Base-by-base conservation (phyloP, 2,113 vertebrate genomes). In the Phaethon lepturus region DNA sequence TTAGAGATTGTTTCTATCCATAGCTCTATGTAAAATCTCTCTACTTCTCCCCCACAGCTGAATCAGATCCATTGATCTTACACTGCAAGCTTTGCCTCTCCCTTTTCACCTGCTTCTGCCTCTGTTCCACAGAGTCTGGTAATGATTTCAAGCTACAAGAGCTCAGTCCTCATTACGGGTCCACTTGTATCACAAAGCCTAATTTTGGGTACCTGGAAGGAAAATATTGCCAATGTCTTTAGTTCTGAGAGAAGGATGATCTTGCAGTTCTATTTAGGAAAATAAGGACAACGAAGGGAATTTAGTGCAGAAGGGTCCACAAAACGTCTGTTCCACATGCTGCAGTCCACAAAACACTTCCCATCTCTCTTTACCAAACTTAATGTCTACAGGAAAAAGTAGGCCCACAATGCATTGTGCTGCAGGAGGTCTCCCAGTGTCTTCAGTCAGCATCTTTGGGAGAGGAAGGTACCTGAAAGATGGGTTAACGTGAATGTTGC, bases 151-250 rank as follows among this genome's bases (percentile, higher is more conserved):
- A 69, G 58, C 31, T 26, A 49, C 18, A 40, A 93, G 71, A 95
- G 50, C 78, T 76, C 69, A 49, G 45, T 83, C 71, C 79, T 90
- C 45, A 50, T 77, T 67, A 86, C 63, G 75, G 77, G 38, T 35
- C 78, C 45, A 68, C 50, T 88, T 55, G 45, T 85, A 79, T 69
- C 50, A 82, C 42, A 92, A 93, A 93, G 78, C 77, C 81, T 75
- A 49, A 71, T 89, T 91, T 93, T 44, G 80, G 79, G 53, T 79
- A 83, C 49, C 52, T 82, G 49, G 49, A 42, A 69, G 50, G 66
- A 82, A 97, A 94, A 92, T 29, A 62, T n/a, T 86, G 53, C 76
- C 50, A 66, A 86, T 78, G 17, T 80, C n/a, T 58, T 91, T 58
- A 69, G n/a, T 73, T 93, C 78, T 47, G 17, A 83, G 64, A 84